These are phyloP conservation scores for Holotrichia oblita DNA, from an alignment of 1,140 invertebrate genomes.

Conservation along the genomic window DNA sequence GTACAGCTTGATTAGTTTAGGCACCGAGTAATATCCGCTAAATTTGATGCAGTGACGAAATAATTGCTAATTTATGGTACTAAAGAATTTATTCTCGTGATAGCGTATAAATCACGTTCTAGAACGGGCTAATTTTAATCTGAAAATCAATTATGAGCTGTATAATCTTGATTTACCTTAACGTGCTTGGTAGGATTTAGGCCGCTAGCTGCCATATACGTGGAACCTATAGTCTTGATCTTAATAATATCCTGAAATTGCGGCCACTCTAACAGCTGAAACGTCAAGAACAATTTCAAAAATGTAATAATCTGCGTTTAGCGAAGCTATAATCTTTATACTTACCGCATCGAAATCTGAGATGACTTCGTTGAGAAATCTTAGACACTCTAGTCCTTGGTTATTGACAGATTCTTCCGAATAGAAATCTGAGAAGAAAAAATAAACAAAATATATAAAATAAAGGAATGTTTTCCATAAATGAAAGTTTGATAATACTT, in stretches of 20 bases:
- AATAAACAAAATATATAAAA: too few species aligned
- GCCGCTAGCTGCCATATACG: constrained; percentile 97
- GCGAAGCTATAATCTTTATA: constrained; percentile 48
- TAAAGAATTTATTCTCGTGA: background rate
- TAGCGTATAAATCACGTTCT: too few species aligned
- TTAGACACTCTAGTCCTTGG: constrained; percentile 93
- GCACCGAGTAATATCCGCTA: background rate
- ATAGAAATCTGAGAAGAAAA: constrained; percentile 82
- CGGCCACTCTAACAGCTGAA: constrained; percentile 81
- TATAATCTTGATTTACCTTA: constrained; percentile 63
- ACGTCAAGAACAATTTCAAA: constrained; percentile 44
- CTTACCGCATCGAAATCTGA: constrained; percentile 96
- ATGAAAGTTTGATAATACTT: too few species aligned
- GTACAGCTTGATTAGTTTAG: background rate
- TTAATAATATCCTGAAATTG: constrained; percentile 93
- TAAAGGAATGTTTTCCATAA: too few species aligned
- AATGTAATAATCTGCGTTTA: constrained; percentile 31
- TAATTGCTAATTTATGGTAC: background rate
- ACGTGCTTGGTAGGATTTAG: constrained; percentile 77
- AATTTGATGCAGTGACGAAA: background rate
- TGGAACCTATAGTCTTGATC: constrained; percentile 98
- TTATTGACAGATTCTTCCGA: constrained; percentile 96
- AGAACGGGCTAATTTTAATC: too few species aligned
- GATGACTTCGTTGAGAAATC: constrained; percentile 97
- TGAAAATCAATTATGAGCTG: too few species aligned